Evolutionary conservation across 2,888 invertebrate species (phyloP), one percentile per base, ranked within the genome.

Genomic region (Archips xylosteana): DNA sequence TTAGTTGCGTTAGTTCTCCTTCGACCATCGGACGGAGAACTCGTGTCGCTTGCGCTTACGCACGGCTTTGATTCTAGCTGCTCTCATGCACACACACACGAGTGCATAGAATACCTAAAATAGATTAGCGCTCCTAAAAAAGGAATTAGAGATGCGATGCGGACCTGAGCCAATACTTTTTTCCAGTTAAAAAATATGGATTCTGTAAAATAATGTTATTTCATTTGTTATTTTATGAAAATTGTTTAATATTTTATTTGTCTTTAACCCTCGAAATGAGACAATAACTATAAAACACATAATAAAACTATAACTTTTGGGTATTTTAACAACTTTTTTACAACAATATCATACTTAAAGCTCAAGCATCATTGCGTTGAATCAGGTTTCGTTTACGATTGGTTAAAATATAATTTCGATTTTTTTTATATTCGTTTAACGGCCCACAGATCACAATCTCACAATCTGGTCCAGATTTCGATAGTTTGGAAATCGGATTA

Each of bases 401-500:
- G 63, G 57, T 59, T 69, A 32, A 49, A 49, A 68, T 61, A 42
- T 68, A 13, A n/a, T 63, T 67, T 49, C 68, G 59, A 64, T 59
- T 51, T 68, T 73, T 73, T 73, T 69, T 73, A 73, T 42, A 51
- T 47, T 12, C 49, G 10, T 73, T 73, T 69, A 69, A 73, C 47
- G 59, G 49, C 49, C 68, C 15, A 23, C 45, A 60, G 73, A 73
- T 69, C 68, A 59, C 10, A 59, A 64, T 73, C 68, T 69, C 68
- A 59, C 10, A 59, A 64, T 73, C 59, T 63, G 73, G 15, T 69
- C 42, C 63, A 64, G 64, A 23, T 73, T 73, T 15, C 63, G 63
- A 23, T 23, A 34, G 32, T 73, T 73, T 73, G 47, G 68, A 69
- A 69, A 69, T 73, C 59, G 59, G 63, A 39, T 23, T 69, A 39